These are phyloP conservation scores for Sebastes oblongus DNA, from an alignment of 2,797 vertebrate genomes.

Conservation along the genomic window DNA sequence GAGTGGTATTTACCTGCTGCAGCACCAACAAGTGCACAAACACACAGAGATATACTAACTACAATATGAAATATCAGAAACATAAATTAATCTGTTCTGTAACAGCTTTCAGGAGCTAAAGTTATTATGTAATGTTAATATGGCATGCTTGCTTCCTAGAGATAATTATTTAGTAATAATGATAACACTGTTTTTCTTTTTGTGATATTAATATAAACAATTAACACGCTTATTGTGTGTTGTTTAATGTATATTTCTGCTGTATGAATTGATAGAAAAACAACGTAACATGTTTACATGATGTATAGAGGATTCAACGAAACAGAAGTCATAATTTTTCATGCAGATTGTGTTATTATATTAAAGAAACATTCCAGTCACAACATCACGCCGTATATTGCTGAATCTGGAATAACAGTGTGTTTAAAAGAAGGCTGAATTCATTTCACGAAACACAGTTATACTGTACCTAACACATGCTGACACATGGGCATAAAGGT, in stretches of 20 bases:
- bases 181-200: not conserved
- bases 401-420: not conserved
- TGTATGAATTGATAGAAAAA: not conserved
- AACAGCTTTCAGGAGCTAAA: not conserved
- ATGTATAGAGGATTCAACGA: not conserved
- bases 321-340: not conserved
- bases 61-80: too few species aligned
- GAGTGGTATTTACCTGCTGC: constrained; percentile 48
- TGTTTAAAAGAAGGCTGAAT: not conserved
- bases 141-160: not conserved
- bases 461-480: fast-evolving
- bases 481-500: not conserved
- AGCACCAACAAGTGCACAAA: not conserved
- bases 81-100: not conserved
- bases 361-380: not conserved
- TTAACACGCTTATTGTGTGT: not conserved
- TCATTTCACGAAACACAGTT: too few species aligned
- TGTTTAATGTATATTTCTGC: not conserved
- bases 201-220: not conserved
- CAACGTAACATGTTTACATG: too few species aligned
- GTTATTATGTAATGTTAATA: not conserved
- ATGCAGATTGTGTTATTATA: not conserved
- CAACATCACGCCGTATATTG: fast-evolving
- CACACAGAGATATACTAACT: not conserved
- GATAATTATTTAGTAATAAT: not conserved